A percentile compares a stretch with the other conserved stretches of the same genome.
Conservation (phyloP, 2,113 vertebrate species). For the Peucedramus taeniatus region DNA sequence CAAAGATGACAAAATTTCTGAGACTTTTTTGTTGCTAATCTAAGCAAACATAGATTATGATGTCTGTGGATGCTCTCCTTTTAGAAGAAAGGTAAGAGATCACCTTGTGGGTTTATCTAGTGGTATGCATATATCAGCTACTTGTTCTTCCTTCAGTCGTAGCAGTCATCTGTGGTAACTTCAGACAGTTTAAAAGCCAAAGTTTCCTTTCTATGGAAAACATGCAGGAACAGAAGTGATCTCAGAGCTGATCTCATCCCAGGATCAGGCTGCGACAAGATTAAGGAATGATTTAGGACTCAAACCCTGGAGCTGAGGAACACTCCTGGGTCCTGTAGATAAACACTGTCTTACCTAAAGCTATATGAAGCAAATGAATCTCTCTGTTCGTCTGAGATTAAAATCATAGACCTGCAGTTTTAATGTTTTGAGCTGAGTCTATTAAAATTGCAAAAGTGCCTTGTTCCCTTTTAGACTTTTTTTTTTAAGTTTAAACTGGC, state of each 20-base stretch:
- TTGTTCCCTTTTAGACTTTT: background rate
- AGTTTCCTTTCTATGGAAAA: background rate
- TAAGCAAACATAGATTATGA: background rate
- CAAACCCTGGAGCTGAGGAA: background rate
- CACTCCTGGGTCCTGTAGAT: background rate
- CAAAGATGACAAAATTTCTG: background rate
- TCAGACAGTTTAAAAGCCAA: background rate
- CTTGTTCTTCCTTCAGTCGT: background rate
- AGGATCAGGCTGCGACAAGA: background rate
- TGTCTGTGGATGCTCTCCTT: background rate
- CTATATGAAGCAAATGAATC: background rate
- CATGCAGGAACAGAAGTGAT: background rate
- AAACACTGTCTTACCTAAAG: background rate
- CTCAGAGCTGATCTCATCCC: background rate
- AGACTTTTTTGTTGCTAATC: background rate
- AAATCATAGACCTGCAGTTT: background rate
- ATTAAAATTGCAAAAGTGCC: background rate
- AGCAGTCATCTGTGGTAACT: background rate
- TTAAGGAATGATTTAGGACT: background rate
- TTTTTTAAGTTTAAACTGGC: background rate
- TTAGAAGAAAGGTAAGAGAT: background rate
- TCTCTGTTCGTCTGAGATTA: background rate
- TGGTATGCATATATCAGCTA: background rate
- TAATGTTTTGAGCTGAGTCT: background rate
- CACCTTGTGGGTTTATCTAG: background rate